A percentile compares a stretch with the other conserved stretches of the same genome.
Conservation (phyloP, 2,888 invertebrate genomes). For the Arge pagana region DNA sequence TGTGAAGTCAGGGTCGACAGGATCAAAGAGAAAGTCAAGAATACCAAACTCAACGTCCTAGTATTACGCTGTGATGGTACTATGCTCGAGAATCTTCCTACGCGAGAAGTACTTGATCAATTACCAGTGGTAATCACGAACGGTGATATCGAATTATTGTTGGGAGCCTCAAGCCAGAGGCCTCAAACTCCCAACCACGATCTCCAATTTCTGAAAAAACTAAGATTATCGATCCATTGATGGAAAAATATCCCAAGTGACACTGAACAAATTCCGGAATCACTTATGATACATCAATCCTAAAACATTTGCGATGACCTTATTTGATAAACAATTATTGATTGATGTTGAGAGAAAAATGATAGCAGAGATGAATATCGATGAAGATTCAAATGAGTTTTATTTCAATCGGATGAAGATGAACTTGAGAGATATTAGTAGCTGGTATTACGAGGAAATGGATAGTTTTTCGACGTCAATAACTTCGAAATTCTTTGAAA, state of each 20-base stretch:
- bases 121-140: conserved; percentile 1
- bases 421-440: not conserved
- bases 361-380: conserved; percentile 19
- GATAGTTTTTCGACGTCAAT: conserved; percentile 22
- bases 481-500: conserved; percentile 22
- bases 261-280: conserved; percentile 18
- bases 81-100: conserved; percentile 2
- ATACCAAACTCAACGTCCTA: not conserved
- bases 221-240: conserved; percentile 10
- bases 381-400: conserved; percentile 6
- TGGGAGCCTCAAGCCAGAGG: no score
- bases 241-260: conserved; percentile 15
- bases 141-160: conserved; percentile 1
- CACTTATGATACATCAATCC: conserved; percentile 30
- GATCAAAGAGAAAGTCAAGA: conserved; percentile 21
- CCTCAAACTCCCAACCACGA: not conserved
- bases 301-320: conserved; percentile 25
- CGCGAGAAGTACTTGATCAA: not conserved
- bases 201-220: not conserved
- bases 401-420: conserved; percentile 12
- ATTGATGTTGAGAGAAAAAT: conserved; percentile 18
- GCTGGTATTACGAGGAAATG: conserved; percentile 20
- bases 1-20: conserved; percentile 17
- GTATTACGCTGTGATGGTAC: conserved; percentile 27
- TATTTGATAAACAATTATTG: conserved; percentile 25